phyloP scores from a whole-genome alignment of 2,113 vertebrate genomes.

The Chionomys nivalis region DNA sequence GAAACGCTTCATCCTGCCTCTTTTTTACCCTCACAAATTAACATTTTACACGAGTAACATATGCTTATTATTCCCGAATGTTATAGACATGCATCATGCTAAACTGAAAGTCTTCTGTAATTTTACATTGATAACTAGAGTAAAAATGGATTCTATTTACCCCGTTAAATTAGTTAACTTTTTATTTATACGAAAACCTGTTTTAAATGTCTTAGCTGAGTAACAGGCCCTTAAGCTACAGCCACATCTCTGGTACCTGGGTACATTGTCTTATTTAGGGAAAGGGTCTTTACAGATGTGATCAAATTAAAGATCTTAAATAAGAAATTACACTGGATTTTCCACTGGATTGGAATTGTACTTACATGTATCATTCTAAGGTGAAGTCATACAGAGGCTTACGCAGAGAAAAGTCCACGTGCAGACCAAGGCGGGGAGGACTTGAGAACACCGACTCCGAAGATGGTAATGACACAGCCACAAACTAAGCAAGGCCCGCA shows the following conservation, averaged over 20 bases:
- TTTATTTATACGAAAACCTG: not conserved
- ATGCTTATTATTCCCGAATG: conserved; percentile 16
- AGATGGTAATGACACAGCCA: not conserved
- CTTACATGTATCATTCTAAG: not conserved
- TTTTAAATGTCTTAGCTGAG: not conserved
- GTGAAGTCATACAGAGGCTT: not conserved
- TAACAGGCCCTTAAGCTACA: not conserved
- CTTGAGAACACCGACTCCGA: not conserved
- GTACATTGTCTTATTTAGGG: not conserved
- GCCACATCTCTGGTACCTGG: not conserved
- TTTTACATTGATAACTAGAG: not conserved
- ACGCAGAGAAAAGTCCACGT: not conserved
- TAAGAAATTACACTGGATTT: not conserved
- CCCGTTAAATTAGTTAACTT: not conserved
- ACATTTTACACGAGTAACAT: conserved; percentile 3
- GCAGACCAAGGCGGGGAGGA: not conserved
- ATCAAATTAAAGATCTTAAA: not conserved
- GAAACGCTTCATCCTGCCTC: conserved; percentile 32
- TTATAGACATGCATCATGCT: not conserved
- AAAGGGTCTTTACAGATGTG: not conserved
- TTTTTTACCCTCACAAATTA: conserved; percentile 20
- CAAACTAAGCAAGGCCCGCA: not conserved
- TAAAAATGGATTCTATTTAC: not conserved
- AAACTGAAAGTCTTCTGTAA: not conserved
- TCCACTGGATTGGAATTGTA: not conserved